A percentile compares a stretch with the other conserved stretches of the same genome.
Conservation (phyloP, 2,888 invertebrate species). For the Hydrotaea cyrtoneurina region DNA sequence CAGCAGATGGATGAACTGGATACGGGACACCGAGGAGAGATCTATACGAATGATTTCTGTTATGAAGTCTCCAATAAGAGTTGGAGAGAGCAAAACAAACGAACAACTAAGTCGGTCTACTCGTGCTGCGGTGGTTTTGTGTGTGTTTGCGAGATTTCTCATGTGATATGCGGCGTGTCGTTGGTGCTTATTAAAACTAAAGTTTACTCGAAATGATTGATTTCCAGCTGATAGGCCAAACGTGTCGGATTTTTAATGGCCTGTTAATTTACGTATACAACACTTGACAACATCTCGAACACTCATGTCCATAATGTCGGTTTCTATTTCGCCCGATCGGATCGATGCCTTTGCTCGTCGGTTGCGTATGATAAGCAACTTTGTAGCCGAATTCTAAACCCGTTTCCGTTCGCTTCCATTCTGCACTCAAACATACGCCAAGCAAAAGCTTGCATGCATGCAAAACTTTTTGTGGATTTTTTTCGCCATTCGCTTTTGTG, state of each 20-base stretch:
- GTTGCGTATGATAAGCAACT: slow-evolving; percentile 15
- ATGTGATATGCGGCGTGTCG: not conserved
- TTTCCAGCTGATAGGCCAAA: slow-evolving; percentile 45
- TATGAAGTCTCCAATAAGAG: slow-evolving; percentile 35
- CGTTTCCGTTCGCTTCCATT: not conserved
- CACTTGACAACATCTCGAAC: slow-evolving; percentile 1
- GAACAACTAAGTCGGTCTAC: slow-evolving; percentile 11
- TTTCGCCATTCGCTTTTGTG: slow-evolving; percentile 11
- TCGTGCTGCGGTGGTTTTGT: not conserved
- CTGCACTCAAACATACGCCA: not conserved
- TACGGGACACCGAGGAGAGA: slow-evolving; percentile 12
- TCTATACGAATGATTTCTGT: slow-evolving; percentile 35
- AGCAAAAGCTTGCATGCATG: not conserved
- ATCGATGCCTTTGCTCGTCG: not conserved
- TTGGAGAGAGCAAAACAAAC: slow-evolving; percentile 3
- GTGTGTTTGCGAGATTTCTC: slow-evolving; percentile 4
- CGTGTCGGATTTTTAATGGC: slow-evolving; percentile 33
- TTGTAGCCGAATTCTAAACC: not conserved
- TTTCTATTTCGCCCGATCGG: not conserved
- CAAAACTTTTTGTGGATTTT: not conserved
- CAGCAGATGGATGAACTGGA: slow-evolving; percentile 39
- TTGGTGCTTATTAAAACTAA: not conserved
- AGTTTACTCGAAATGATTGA: slow-evolving; percentile 39
- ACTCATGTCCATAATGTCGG: not conserved
- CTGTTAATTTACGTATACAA: slow-evolving; percentile 48